Percentiles rank a stretch among this genome's conserved stretches.
Evolutionary conservation across 2,888 invertebrate genomes (phyloP).

Genomic region (Geotrupes spiniger): DNA sequence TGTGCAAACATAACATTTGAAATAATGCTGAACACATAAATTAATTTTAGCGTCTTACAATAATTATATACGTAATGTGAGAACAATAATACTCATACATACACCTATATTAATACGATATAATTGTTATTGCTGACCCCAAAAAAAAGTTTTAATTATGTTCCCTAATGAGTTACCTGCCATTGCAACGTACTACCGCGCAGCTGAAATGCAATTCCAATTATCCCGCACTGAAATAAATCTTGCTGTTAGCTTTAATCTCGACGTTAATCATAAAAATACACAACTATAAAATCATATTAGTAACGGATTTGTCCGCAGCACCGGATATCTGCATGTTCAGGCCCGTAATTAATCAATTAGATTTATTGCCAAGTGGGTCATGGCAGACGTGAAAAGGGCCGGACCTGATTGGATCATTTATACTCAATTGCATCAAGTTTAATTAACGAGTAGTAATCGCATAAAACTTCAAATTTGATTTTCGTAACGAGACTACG

Average conservation of each 20-base stretch:
- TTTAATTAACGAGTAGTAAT: slow-evolving; percentile 10
- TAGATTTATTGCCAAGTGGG: slow-evolving; percentile 29
- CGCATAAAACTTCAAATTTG: neutral
- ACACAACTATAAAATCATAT: slow-evolving; percentile 16
- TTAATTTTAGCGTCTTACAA: too few relatives aligned
- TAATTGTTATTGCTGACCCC: too few relatives aligned
- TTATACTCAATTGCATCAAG: slow-evolving; percentile 20
- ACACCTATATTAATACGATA: too few relatives aligned
- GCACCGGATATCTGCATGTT: slow-evolving; percentile 22
- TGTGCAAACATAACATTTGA: too few relatives aligned
- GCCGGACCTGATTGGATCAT: slow-evolving; percentile 27
- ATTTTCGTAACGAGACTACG: slow-evolving; percentile 1
- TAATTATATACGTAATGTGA: too few relatives aligned
- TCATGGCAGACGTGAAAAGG: slow-evolving; percentile 28
- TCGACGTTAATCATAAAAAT: slow-evolving; percentile 6
- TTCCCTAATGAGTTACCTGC: too few relatives aligned
- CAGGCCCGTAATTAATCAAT: slow-evolving; percentile 27
- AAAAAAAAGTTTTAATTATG: too few relatives aligned
- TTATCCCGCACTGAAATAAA: slow-evolving; percentile 5
- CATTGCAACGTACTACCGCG: neutral
- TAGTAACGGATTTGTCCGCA: slow-evolving; percentile 12
- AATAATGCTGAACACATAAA: too few relatives aligned
- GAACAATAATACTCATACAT: too few relatives aligned
- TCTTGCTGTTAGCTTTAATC: slow-evolving; percentile 6
- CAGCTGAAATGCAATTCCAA: slow-evolving; percentile 6